Conservation (phyloP, 2,888 invertebrate species). For the Epinotia brunnichana region DNA sequence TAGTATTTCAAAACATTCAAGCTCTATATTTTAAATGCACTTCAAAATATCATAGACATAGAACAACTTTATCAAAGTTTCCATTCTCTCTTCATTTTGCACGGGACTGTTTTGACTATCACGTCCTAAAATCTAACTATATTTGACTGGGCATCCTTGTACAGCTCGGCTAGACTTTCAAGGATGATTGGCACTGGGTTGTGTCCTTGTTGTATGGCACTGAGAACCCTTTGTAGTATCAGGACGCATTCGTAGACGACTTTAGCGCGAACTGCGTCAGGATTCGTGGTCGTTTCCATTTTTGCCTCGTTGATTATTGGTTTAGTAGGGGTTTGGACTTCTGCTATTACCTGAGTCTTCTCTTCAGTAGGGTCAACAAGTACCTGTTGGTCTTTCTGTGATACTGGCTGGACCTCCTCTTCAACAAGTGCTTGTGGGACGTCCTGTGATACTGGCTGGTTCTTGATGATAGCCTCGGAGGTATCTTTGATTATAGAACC, state of each 20-base stretch:
- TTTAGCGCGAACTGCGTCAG: slow-evolving; percentile 5
- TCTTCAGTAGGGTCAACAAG: background rate
- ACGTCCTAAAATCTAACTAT: background rate
- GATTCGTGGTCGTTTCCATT: background rate
- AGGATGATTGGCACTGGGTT: slow-evolving; percentile 23
- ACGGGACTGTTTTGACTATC: background rate
- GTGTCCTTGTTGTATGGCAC: slow-evolving; percentile 14
- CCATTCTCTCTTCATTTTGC: background rate
- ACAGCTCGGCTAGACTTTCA: slow-evolving; percentile 3
- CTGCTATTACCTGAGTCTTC: background rate
- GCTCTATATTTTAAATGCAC: background rate
- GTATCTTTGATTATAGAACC: background rate
- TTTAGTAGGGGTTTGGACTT: background rate
- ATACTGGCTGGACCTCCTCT: background rate
- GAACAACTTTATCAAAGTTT: background rate
- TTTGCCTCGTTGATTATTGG: background rate
- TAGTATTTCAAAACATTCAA: no score
- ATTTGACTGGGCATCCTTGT: slow-evolving; percentile 12
- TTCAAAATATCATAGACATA: background rate
- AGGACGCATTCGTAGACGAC: background rate
- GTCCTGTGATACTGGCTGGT: background rate
- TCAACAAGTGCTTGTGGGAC: background rate
- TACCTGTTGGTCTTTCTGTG: background rate
- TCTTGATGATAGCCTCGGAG: background rate
- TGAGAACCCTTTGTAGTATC: slow-evolving; percentile 9